Evolutionary conservation across 2,113 vertebrate species (phyloP).

Genomic region (Oncorhynchus keta): DNA sequence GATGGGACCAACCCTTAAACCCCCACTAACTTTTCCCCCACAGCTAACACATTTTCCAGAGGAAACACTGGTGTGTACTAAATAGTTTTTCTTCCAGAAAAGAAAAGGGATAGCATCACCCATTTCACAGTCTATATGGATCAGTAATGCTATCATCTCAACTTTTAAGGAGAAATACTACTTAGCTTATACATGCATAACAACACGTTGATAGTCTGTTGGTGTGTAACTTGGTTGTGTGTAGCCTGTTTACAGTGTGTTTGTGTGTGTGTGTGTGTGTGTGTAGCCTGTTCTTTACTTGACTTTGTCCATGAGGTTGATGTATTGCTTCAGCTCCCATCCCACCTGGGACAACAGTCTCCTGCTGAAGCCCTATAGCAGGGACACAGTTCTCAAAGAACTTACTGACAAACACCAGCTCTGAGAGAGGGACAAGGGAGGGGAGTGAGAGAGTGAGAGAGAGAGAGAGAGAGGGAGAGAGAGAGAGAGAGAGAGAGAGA

Average conservation of each 20-base stretch:
- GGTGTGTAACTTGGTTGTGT: too few species aligned
- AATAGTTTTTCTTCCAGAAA: too few species aligned
- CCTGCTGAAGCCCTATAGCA: conserved; percentile 77
- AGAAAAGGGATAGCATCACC: background rate
- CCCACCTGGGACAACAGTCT: conserved; percentile 84
- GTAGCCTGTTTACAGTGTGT: background rate
- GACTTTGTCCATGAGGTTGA: conserved; percentile 88
- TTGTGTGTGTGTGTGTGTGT: too few species aligned
- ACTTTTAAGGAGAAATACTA: background rate
- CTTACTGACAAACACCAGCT: conserved; percentile 92
- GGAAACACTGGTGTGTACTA: too few species aligned
- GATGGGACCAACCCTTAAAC: too few species aligned
- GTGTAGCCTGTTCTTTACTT: conserved; percentile 68
- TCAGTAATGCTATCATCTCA: background rate
- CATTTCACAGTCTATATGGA: too few species aligned
- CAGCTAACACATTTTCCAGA: too few species aligned
- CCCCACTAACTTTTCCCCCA: too few species aligned
- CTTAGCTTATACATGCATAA: background rate
- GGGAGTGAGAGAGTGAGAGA: background rate
- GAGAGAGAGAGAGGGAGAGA: conserved; percentile 1
- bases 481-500: conserved; percentile 3
- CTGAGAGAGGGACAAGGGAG: conserved; percentile 57
- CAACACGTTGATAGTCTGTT: too few species aligned
- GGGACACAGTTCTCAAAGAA: conserved; percentile 90
- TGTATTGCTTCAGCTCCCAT: conserved; percentile 86